Conservation (phyloP, 2,888 invertebrate genomes). For the Cheilosia vulpina region DNA sequence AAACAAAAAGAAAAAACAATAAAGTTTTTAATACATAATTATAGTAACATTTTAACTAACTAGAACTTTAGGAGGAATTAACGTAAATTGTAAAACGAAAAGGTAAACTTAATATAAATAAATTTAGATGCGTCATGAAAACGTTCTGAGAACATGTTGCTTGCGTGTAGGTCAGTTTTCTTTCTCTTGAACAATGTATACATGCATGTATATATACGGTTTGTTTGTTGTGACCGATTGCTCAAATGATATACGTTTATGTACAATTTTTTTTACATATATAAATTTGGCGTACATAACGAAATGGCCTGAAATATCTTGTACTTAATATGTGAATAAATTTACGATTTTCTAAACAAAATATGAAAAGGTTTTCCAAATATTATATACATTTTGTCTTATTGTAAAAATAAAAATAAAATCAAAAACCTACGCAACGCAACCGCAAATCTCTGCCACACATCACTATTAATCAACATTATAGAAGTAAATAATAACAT, state of each 20-base stretch:
- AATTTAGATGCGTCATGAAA: conserved; percentile 34
- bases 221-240: conserved; percentile 46
- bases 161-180: conserved; percentile 53
- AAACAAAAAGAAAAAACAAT: conserved; percentile 47
- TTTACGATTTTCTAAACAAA: conserved; percentile 47
- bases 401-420: conserved; percentile 11
- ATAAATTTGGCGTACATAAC: background rate
- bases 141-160: conserved; percentile 45
- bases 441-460: conserved; percentile 74
- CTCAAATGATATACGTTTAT: conserved; percentile 21
- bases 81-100: conserved; percentile 42
- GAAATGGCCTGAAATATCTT: conserved; percentile 35
- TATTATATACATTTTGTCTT: background rate
- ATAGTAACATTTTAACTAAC: conserved; percentile 34
- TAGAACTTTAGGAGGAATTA: conserved; percentile 48
- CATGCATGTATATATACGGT: conserved; percentile 9
- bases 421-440: conserved; percentile 59
- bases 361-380: conserved; percentile 9
- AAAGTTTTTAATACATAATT: conserved; percentile 36
- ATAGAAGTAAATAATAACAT: conserved; percentile 35
- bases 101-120: conserved; percentile 31
- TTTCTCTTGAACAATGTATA: conserved; percentile 36
- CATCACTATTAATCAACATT: conserved; percentile 67
- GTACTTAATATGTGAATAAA: conserved; percentile 69
- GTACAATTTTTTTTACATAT: conserved; percentile 9